Percentiles rank a stretch among this genome's conserved stretches.
Conservation (phyloP, 2,888 invertebrate genomes). For the Cyclophora punctaria region DNA sequence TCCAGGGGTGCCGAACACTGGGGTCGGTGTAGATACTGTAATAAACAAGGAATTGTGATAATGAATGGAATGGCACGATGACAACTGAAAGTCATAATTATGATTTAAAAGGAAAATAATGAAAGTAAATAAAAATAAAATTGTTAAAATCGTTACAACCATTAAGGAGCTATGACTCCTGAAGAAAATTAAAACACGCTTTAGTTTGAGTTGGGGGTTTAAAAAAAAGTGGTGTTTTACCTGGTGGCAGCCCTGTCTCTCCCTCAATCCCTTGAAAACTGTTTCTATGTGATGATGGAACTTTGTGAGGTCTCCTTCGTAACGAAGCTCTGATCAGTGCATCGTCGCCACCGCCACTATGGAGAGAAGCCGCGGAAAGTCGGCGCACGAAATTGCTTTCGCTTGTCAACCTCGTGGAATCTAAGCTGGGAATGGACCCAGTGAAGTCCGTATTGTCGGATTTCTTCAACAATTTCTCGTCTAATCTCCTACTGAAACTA, state of each 20-base stretch:
- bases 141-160: too few relatives aligned
- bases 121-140: not conserved
- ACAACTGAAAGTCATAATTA: too few relatives aligned
- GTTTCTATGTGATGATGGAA: constrained; percentile 71
- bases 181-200: not conserved
- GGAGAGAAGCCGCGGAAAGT: constrained; percentile 61
- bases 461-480: constrained; percentile 59
- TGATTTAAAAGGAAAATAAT: constrained; percentile 1
- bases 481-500: constrained; percentile 56
- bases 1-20: constrained; percentile 85
- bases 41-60: constrained; percentile 4
- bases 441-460: constrained; percentile 57
- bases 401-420: constrained; percentile 48
- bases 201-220: too few relatives aligned
- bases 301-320: constrained; percentile 73
- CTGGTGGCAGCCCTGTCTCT: constrained; percentile 56
- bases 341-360: constrained; percentile 74
- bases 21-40: constrained; percentile 57
- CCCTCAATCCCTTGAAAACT: constrained; percentile 76
- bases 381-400: constrained; percentile 62
- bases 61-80: too few relatives aligned
- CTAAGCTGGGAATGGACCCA: constrained; percentile 60
- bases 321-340: constrained; percentile 76
- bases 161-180: not conserved
- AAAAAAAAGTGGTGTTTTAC: constrained; percentile 23